Evolutionary conservation across 2,888 invertebrate genomes (phyloP).

Genomic region (Amblyjoppa fuscipennis): DNA sequence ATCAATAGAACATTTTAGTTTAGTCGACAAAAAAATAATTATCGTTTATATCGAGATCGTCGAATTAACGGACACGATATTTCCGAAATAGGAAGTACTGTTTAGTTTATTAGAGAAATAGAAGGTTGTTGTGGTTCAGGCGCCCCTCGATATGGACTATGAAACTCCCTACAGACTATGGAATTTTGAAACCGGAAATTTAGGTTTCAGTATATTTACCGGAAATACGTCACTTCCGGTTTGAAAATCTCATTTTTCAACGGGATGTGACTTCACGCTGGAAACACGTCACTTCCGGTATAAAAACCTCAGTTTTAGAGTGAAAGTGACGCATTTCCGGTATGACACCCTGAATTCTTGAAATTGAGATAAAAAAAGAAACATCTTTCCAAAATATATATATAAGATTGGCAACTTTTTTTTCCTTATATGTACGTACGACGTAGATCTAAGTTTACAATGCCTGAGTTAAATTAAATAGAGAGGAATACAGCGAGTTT

Average conservation of each 20-base stretch:
- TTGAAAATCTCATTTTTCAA: too few relatives aligned
- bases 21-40: neutral
- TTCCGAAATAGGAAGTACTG: neutral
- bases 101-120: conserved; percentile 2
- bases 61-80: neutral
- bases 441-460: conserved; percentile 28
- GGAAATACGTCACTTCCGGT: too few relatives aligned
- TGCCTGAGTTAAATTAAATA: conserved; percentile 35
- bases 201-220: too few relatives aligned
- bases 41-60: neutral
- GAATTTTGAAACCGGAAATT: too few relatives aligned
- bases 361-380: too few relatives aligned
- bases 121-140: neutral
- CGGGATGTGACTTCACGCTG: too few relatives aligned
- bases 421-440: conserved; percentile 22
- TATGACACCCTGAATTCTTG: too few relatives aligned
- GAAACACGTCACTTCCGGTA: too few relatives aligned
- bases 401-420: conserved; percentile 41
- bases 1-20: too few relatives aligned
- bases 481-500: conserved; percentile 2
- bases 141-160: neutral
- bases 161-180: neutral
- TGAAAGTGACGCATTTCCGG: too few relatives aligned
- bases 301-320: too few relatives aligned
- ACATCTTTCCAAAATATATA: too few relatives aligned